Base-by-base conservation (phyloP, 23 tunicate species). In the Ascidia mentula region DNA sequence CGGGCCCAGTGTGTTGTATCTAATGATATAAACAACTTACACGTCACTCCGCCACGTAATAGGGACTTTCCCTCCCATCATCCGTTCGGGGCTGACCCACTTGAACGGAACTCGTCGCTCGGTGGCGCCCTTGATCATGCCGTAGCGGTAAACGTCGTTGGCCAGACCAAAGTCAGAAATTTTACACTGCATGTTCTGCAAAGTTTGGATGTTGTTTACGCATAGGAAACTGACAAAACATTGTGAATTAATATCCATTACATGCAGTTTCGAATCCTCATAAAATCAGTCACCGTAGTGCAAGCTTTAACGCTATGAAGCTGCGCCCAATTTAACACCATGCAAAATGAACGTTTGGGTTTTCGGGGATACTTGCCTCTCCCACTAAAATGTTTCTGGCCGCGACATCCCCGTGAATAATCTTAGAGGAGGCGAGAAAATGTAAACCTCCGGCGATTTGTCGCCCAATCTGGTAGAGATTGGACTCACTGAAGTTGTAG, bases 81-180 rank as follows among this genome's bases (percentile, higher is more conserved):
- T 90, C 24, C 96, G 78, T 80, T 90, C 96, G 18, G 96, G 96
- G 78, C 96, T 90, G 77, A 85, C 61, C 96, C 96, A 90, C 76
- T 77, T 85, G 32, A 90, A 79, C 7, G 96, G 96, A 17, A 90
- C 96, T 72, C 74, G 73, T 30, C 69, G 72, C 45, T 90, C 96
- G 59, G 82, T 90, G 24, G 96, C 83, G 34, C 89, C 86, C 33
- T 78, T 80, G 40, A 90, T 85, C 72, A 85, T 31, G 34, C 96
- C 96, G 61, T 90, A 90, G 28, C 89, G 78, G 42, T 90, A 90
- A 24, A 90, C 96, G 75, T 90, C 96, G 60, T 90, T 90, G 18
- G 96, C 89, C 0, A 90, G 61, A 31, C 96, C 96, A 60, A 90
- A 90, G 78, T 90, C 96, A 22, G 89, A 90, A 38, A 90, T 90